Percentiles rank a stretch among this genome's conserved stretches.
Evolutionary conservation across 2,113 vertebrate species (phyloP).

Genomic region (Pituophis catenifer): DNA sequence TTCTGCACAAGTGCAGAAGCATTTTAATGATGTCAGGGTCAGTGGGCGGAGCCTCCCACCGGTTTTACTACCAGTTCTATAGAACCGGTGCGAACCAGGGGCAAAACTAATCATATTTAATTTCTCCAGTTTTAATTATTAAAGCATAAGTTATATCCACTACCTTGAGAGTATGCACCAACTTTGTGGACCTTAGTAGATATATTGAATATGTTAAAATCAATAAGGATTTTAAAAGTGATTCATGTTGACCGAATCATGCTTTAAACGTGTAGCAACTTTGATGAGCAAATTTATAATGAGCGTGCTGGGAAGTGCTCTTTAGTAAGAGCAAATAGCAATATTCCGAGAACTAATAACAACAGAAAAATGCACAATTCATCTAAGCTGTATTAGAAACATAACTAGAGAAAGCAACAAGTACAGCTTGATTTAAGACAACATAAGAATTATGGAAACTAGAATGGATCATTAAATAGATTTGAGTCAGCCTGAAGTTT

Average conservation of each 20-base stretch:
- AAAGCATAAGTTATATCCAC: not conserved
- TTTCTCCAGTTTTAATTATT: not conserved
- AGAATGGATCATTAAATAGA: not conserved
- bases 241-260: not conserved
- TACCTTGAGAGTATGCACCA: not conserved
- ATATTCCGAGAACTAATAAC: conserved; percentile 5
- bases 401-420: not conserved
- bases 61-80: no score
- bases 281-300: not conserved
- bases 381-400: not conserved
- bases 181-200: not conserved
- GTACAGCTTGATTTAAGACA: not conserved
- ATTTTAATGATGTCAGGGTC: no score
- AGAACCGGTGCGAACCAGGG: no score
- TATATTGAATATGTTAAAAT: not conserved
- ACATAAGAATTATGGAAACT: not conserved
- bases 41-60: no score
- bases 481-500: not conserved
- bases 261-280: not conserved
- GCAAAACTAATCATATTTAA: not conserved
- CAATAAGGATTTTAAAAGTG: not conserved
- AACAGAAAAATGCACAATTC: not conserved
- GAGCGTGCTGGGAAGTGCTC: not conserved
- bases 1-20: no score
- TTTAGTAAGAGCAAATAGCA: not conserved